Base-by-base conservation (phyloP, 1,140 invertebrate species). In the Aphaenogaster rudis region DNA sequence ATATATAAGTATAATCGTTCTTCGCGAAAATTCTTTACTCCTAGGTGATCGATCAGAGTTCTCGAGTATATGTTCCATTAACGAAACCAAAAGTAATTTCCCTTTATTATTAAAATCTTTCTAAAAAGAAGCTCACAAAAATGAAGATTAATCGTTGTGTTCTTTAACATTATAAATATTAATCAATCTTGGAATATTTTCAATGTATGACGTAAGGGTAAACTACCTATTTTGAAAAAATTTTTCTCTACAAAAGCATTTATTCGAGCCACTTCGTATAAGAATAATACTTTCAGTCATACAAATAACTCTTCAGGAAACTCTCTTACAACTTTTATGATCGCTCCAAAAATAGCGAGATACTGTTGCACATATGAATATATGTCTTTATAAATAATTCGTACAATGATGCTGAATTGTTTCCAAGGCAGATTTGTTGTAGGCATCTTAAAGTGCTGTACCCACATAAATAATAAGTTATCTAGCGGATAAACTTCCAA, bases 311-410 rank as follows among this genome's bases (percentile, higher is more conserved):
- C 21, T 33, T 63, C 21, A 45, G 54, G 48, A 63, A 48, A 36
- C 15, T 45, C 9, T 48, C 28, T 63, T 64, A 33, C 8, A 42
- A 61, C 28, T 78, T 78, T 78, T 48, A 45, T n/a, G 5, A 9
- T 59, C 7, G 21, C 13, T 21, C 9, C 21, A 13, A 78, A 78
- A 78, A 78, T 48, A 63, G 9, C 9, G 42, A 48, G 42, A 64
- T 28, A 8, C 33, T 39, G 9, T 4, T 63, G 4, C 9, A 21
- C 7, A 15, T 33, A 28, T 13, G 1, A 45, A 42, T 1, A 1
- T 61, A 54, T 17, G 17, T 2, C 9, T 42, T 78, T 78, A 45
- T 63, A 78, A 78, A 78, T 78, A 64, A 64, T 48, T 78, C 3
- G 9, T 2, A 17, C 1, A 76, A 45, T 2, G 8, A 57, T 36